Evolutionary conservation across 2,888 invertebrate genomes (phyloP), one percentile per base, ranked within the genome.

Genomic region (Apamea sordens): DNA sequence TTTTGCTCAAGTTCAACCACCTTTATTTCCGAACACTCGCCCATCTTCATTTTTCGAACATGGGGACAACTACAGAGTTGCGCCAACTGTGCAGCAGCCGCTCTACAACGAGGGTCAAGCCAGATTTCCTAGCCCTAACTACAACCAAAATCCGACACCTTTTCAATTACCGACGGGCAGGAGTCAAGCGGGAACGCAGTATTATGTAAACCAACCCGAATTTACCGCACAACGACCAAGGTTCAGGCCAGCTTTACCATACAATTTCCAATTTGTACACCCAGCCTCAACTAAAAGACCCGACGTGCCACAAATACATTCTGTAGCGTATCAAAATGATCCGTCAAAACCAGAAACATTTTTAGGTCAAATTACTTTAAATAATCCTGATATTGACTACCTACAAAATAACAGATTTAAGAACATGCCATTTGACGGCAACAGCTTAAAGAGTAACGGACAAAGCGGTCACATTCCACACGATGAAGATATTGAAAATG

Each of bases 281-380:
- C 96, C 96, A 76, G 96, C 96, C 10, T 96, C 97, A 56, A 97
- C 97, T 7, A 96, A 97, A 90, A 95, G 96, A 90, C 97, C 97
- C 64, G 97, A 97, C 86, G 95, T 96, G 80, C 95, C 97, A 83
- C 96, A 97, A 89, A 97, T 97, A 87, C 97, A 97, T 90, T 96
- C 97, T n/a, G 94, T 96, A 73, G 97, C 96, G 8, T 97, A 97
- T 89, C 97, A 97, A 90, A 97, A 97, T 90, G 97, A 97, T 89
- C 97, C 97, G 24, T 97, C 97, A 6, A 97, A 97, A 91, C 97
- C 97, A 44, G 97, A 97, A 95, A 97, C 97, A 64, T 97, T 97
- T 92, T 93, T 97, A 79, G 97, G 97, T 15, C 97, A 97, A 94
- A 97, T 97, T 69, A 97, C 97, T 32, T 94, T 97, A 79, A 97